A percentile compares a stretch with the other conserved stretches of the same genome.
These are phyloP conservation scores for Drosophila tristis DNA, from an alignment of 1,140 invertebrate species.

Conservation along the genomic window DNA sequence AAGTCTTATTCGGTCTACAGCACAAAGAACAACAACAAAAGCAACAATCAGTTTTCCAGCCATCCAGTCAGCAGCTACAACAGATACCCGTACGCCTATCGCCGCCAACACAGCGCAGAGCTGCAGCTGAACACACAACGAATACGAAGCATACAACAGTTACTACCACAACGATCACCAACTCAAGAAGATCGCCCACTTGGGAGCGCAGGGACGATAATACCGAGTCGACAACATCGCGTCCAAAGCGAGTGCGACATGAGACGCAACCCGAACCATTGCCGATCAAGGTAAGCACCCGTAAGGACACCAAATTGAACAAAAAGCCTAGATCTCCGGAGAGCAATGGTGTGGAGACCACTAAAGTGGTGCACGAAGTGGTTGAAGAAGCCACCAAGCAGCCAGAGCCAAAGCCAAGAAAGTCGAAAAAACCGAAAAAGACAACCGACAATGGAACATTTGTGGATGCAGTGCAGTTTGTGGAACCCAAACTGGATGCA, in stretches of 20 bases:
- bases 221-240: conserved; percentile 52
- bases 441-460: conserved; percentile 14
- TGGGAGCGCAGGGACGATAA: conserved; percentile 69
- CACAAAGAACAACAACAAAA: conserved; percentile 56
- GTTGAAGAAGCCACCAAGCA: conserved; percentile 42
- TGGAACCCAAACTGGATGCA: conserved; percentile 21
- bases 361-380: conserved; percentile 7
- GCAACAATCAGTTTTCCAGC: conserved; percentile 83
- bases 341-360: conserved; percentile 37
- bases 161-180: conserved; percentile 41
- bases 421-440: conserved; percentile 55
- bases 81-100: conserved; percentile 80
- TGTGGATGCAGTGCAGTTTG: not conserved
- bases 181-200: conserved; percentile 71
- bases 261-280: conserved; percentile 64
- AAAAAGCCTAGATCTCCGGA: conserved; percentile 61
- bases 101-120: conserved; percentile 49
- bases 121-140: conserved; percentile 33
- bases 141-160: conserved; percentile 33
- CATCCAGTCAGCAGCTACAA: conserved; percentile 85
- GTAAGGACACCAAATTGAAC: conserved; percentile 54
- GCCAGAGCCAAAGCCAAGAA: conserved; percentile 56
- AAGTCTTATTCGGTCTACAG: conserved; percentile 79
- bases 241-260: conserved; percentile 54
- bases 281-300: conserved; percentile 60